These are phyloP conservation scores for Drosophila tsacasi DNA, from an alignment of 1,140 invertebrate species.

Conservation along the genomic window DNA sequence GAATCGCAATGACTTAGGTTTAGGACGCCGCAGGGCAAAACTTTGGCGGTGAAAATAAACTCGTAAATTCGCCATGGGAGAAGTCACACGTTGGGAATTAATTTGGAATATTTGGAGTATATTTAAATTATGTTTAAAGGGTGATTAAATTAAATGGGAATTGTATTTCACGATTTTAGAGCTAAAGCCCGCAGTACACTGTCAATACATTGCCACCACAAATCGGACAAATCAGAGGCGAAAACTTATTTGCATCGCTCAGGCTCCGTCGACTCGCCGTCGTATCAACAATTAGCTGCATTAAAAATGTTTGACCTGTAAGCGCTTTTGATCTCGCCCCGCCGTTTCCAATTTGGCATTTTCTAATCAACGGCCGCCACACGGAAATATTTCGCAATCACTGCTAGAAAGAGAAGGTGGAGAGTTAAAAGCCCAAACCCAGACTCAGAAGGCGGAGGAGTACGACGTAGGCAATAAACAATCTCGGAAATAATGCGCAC, in stretches of 20 bases:
- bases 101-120: background rate
- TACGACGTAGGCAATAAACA: constrained; percentile 40
- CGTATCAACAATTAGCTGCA: constrained; percentile 18
- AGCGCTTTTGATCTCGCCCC: constrained; percentile 12
- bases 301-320: constrained; percentile 27
- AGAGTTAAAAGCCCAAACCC: background rate
- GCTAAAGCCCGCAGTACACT: too few relatives aligned
- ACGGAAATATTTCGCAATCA: constrained; percentile 41
- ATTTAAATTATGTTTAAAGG: background rate
- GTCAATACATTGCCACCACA: background rate
- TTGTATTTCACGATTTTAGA: background rate
- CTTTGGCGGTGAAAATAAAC: background rate
- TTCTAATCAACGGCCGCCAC: constrained; percentile 33
- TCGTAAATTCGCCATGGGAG: constrained; percentile 2
- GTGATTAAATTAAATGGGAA: background rate
- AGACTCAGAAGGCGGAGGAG: background rate
- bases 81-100: background rate
- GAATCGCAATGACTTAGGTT: constrained; percentile 37
- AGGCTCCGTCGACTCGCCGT: background rate
- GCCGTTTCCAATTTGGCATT: constrained; percentile 31
- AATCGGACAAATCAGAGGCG: background rate
- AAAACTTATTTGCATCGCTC: constrained; percentile 9
- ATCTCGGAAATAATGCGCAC: constrained; percentile 50
- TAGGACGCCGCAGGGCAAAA: background rate
- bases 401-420: background rate